Conservation (phyloP, 2,888 invertebrate species). For the Tryphoninae sp. region DNA sequence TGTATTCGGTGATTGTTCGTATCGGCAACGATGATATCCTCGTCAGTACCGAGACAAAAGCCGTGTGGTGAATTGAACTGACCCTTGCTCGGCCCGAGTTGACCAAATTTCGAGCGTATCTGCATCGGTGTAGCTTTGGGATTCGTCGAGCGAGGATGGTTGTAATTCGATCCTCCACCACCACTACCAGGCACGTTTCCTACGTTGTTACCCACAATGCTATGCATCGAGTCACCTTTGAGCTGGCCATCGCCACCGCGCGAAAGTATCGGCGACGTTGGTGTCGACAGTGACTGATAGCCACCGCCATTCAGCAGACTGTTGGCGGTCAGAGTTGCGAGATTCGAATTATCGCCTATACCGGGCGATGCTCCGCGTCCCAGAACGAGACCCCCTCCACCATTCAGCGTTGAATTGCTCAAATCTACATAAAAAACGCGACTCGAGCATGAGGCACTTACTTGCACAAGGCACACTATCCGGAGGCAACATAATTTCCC, state of each 20-base stretch:
- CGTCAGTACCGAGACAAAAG: conserved; percentile 96
- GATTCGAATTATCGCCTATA: conserved; percentile 82
- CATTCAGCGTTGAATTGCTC: conserved; percentile 81
- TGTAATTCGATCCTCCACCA: conserved; percentile 71
- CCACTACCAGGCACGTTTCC: conserved; percentile 74
- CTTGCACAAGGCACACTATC: too few species aligned
- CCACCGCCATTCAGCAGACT: conserved; percentile 82
- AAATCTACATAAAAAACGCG: conserved; percentile 80
- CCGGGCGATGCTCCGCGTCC: conserved; percentile 85
- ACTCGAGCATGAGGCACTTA: neutral
- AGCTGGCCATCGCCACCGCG: conserved; percentile 79
- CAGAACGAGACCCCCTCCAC: conserved; percentile 82
- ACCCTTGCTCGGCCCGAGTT: conserved; percentile 94
- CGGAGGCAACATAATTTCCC: neutral
- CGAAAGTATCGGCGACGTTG: conserved; percentile 85
- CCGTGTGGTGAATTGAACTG: conserved; percentile 99
- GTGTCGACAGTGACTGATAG: conserved; percentile 82
- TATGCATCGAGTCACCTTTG: conserved; percentile 78
- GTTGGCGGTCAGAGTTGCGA: conserved; percentile 75
- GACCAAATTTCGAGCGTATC: conserved; percentile 96
- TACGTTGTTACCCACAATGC: conserved; percentile 75
- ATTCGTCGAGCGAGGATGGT: conserved; percentile 76
- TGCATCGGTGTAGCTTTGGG: conserved; percentile 91
- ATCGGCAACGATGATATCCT: conserved; percentile 98
- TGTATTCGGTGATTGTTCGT: conserved; percentile 98